phyloP scores from a whole-genome alignment of 2,888 invertebrate genomes.

The Epicampocera succincta region DNA sequence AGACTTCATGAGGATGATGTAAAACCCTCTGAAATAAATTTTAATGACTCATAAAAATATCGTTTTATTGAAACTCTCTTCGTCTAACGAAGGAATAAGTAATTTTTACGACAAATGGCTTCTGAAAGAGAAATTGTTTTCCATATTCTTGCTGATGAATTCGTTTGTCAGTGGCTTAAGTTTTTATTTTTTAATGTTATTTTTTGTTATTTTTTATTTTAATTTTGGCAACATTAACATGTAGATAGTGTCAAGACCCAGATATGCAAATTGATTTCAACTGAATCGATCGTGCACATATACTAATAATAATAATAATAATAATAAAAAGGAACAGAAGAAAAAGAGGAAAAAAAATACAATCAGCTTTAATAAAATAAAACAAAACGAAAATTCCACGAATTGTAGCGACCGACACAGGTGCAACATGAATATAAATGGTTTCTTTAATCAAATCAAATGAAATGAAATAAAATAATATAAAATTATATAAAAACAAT shows the following conservation, averaged over 20 bases:
- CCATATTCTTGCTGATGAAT: conserved; percentile 4
- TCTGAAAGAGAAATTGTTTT: conserved; percentile 66
- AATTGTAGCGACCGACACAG: conserved; percentile 68
- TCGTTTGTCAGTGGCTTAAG: not conserved
- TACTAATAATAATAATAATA: conserved; percentile 9
- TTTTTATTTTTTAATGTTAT: conserved; percentile 1
- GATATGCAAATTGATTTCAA: conserved; percentile 78
- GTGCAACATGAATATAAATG: conserved; percentile 70
- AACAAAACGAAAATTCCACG: conserved; percentile 67
- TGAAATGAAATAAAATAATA: conserved; percentile 21
- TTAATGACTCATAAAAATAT: conserved; percentile 62
- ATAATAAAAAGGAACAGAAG: not conserved
- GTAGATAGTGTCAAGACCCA: conserved; percentile 77
- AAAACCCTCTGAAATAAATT: conserved; percentile 24
- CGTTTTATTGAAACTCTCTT: conserved; percentile 39
- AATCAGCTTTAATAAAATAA: conserved; percentile 68
- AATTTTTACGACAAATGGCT: conserved; percentile 27
- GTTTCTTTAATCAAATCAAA: conserved; percentile 52
- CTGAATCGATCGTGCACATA: conserved; percentile 64
- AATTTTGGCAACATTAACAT: conserved; percentile 73
- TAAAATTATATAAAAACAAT: conserved; percentile 36
- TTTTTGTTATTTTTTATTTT: not conserved
- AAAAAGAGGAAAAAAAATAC: conserved; percentile 57
- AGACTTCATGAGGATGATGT: conserved; percentile 24
- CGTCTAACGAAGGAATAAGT: no score